phyloP scores from a whole-genome alignment of 2,888 invertebrate genomes.

The Mesodorylaimus sp. region DNA sequence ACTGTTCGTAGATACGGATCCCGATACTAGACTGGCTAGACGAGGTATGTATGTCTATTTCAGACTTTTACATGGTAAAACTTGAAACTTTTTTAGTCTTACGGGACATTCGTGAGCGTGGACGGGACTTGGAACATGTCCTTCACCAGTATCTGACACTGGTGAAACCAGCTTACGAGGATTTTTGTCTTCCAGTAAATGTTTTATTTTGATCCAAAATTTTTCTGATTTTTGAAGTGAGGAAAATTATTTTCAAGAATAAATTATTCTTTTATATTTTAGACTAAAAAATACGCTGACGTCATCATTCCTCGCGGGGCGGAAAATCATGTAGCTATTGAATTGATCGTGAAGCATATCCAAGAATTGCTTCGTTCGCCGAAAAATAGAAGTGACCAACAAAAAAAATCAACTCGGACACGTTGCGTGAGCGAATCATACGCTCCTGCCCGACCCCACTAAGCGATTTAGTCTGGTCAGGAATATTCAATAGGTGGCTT shows the following conservation, averaged over 20 bases:
- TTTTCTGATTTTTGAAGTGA: background rate
- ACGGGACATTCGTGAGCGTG: constrained; percentile 81
- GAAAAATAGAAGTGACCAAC: no score
- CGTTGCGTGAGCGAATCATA: no score
- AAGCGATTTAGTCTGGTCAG: no score
- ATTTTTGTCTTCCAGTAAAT: constrained; percentile 80
- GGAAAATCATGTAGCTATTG: constrained; percentile 85
- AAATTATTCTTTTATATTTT: no score
- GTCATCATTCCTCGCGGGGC: constrained; percentile 96
- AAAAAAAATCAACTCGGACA: no score
- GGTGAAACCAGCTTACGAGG: constrained; percentile 99
- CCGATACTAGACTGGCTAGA: constrained; percentile 82
- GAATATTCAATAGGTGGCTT: no score
- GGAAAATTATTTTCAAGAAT: no score
- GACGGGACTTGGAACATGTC: constrained; percentile 77
- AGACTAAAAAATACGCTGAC: constrained; percentile 97
- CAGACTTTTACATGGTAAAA: background rate
- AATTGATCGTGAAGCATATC: constrained; percentile 89
- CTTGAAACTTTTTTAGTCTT: constrained; percentile 48
- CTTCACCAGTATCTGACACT: constrained; percentile 89
- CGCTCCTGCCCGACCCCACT: no score
- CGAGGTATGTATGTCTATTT: constrained; percentile 48
- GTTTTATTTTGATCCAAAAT: background rate
- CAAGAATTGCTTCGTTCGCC: constrained; percentile 52
- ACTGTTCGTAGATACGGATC: constrained; percentile 94